phyloP scores from a whole-genome alignment of 2,113 vertebrate species.

The Myiozetetes cayanensis region DNA sequence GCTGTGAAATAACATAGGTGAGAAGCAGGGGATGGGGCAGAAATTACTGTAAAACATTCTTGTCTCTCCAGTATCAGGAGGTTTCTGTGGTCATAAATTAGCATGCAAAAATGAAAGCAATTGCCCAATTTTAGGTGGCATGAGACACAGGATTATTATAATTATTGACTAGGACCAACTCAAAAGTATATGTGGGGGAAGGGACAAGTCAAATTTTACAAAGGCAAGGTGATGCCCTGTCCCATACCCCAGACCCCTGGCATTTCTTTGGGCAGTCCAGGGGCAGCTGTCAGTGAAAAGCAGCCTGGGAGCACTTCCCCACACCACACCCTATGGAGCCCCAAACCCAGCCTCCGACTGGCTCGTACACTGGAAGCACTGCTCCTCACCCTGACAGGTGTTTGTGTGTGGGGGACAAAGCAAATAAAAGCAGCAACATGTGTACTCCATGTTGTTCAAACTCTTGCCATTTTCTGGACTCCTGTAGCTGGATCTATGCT shows the following conservation, averaged over 20 bases:
- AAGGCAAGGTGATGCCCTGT: background rate
- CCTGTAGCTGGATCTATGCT: background rate
- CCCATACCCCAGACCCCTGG: background rate
- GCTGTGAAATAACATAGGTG: background rate
- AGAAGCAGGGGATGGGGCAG: background rate
- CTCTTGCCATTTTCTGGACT: background rate
- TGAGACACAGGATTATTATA: background rate
- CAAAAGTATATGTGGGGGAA: background rate
- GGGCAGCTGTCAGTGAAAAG: background rate
- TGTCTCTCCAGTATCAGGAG: background rate
- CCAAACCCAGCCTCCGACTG: background rate
- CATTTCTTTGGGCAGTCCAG: background rate
- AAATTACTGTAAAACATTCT: conserved; percentile 41
- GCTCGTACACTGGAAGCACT: background rate
- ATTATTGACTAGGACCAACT: background rate
- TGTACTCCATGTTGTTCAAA: background rate
- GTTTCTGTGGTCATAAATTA: conserved; percentile 48
- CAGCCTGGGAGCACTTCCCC: background rate
- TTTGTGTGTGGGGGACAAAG: background rate
- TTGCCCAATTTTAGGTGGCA: conserved; percentile 20
- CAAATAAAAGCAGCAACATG: background rate
- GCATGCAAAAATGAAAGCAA: conserved; percentile 37
- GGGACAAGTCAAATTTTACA: background rate
- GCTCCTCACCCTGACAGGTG: background rate
- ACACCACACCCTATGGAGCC: background rate